Evolutionary conservation across 2,113 vertebrate species (phyloP).

Genomic region (Vidua chalybeata): DNA sequence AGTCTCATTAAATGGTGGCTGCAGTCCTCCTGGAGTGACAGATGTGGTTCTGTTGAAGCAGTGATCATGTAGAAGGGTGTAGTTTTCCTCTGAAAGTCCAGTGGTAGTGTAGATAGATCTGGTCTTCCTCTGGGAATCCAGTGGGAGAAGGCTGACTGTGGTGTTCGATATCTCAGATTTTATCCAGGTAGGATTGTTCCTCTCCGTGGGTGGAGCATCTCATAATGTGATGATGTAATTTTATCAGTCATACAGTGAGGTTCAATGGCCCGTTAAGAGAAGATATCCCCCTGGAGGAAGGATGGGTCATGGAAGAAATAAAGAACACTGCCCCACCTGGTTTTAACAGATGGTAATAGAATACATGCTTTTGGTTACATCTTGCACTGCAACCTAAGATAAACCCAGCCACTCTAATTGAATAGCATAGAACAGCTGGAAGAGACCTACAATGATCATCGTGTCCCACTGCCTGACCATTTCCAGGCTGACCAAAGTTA

Average conservation of each 20-base stretch:
- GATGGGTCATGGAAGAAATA: neutral
- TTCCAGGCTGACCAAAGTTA: neutral
- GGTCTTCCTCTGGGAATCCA: neutral
- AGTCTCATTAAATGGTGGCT: neutral
- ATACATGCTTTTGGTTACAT: neutral
- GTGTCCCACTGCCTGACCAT: neutral
- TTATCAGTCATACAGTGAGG: neutral
- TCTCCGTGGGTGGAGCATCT: neutral
- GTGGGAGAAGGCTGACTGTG: neutral
- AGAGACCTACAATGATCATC: neutral
- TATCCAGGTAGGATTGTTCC: neutral
- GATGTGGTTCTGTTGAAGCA: neutral
- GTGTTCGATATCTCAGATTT: neutral
- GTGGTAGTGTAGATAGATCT: neutral
- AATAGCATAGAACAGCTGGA: neutral
- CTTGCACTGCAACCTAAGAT: neutral
- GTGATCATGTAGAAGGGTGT: neutral
- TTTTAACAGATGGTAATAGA: neutral
- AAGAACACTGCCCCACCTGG: neutral
- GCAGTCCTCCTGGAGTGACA: neutral
- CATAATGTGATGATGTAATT: neutral
- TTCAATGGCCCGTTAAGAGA: neutral
- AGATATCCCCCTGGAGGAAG: neutral
- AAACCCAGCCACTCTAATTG: neutral
- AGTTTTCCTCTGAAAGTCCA: neutral